Conservation (phyloP, 2,797 vertebrate genomes). For the Darevskia mixta region DNA sequence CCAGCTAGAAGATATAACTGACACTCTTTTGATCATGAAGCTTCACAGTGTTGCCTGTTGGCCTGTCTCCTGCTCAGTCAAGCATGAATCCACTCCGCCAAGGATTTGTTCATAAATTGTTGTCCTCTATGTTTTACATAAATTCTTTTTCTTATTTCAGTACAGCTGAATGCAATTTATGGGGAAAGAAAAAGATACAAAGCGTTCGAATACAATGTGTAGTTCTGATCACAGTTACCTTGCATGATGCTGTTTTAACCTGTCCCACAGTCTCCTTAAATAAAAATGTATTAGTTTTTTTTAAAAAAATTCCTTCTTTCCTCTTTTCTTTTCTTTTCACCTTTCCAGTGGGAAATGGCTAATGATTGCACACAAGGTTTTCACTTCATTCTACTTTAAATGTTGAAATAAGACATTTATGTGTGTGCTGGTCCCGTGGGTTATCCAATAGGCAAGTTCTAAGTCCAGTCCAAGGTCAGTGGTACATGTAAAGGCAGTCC, state of each 20-base stretch:
- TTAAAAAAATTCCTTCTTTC: background rate
- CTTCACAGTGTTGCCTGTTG: constrained; percentile 42
- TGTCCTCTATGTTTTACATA: background rate
- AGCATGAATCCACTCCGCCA: background rate
- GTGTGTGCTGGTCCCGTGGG: too few relatives aligned
- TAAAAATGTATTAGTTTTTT: background rate
- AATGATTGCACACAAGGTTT: background rate
- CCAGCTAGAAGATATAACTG: constrained; percentile 20
- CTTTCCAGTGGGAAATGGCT: background rate
- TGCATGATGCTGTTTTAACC: background rate
- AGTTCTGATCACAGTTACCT: fast-evolving
- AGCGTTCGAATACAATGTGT: background rate
- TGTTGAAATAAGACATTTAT: background rate
- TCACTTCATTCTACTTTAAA: background rate
- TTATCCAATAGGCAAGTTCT: too few relatives aligned
- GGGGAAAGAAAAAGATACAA: background rate
- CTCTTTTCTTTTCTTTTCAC: background rate
- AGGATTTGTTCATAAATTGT: background rate
- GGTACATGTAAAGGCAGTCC: too few relatives aligned
- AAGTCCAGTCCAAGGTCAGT: too few relatives aligned
- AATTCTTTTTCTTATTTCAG: background rate
- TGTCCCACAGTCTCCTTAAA: background rate
- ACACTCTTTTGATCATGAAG: constrained; percentile 40
- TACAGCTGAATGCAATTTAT: background rate
- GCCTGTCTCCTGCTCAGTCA: background rate